A percentile compares a stretch with the other conserved stretches of the same genome.
Evolutionary conservation across 2,888 invertebrate genomes (phyloP).

Genomic region (Melanophora roralis): DNA sequence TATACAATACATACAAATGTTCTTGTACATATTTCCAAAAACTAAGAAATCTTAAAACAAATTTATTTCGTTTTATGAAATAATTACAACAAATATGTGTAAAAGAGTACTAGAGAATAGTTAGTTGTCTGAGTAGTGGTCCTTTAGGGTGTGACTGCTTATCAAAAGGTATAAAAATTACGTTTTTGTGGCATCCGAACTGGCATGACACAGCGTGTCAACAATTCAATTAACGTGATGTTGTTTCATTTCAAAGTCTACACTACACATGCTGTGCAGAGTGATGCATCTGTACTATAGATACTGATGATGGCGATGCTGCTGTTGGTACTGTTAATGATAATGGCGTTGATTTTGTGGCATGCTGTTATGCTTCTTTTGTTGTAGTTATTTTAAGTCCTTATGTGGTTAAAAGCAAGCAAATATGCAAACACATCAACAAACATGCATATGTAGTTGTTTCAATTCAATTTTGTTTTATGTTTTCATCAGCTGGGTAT

Average conservation of each 20-base stretch:
- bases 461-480: slow-evolving; percentile 11
- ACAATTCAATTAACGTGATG: slow-evolving; percentile 75
- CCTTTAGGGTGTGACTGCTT: background rate
- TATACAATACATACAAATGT: no score
- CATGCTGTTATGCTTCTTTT: slow-evolving; percentile 56
- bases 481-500: slow-evolving; percentile 33
- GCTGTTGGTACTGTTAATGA: slow-evolving; percentile 11
- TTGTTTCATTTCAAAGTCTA: slow-evolving; percentile 63
- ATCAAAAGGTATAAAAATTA: slow-evolving; percentile 37
- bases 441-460: background rate
- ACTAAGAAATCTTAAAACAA: background rate
- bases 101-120: no score
- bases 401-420: background rate
- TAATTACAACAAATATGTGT: background rate
- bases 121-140: background rate
- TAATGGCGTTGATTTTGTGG: slow-evolving; percentile 70
- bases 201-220: slow-evolving; percentile 68
- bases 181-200: slow-evolving; percentile 60
- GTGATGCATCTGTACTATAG: background rate
- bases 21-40: no score
- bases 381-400: background rate
- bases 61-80: background rate
- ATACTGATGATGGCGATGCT: background rate
- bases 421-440: no score
- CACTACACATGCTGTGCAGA: slow-evolving; percentile 10